Evolutionary conservation across 2,888 invertebrate genomes (phyloP).

Genomic region (Chorisops tibialis): DNA sequence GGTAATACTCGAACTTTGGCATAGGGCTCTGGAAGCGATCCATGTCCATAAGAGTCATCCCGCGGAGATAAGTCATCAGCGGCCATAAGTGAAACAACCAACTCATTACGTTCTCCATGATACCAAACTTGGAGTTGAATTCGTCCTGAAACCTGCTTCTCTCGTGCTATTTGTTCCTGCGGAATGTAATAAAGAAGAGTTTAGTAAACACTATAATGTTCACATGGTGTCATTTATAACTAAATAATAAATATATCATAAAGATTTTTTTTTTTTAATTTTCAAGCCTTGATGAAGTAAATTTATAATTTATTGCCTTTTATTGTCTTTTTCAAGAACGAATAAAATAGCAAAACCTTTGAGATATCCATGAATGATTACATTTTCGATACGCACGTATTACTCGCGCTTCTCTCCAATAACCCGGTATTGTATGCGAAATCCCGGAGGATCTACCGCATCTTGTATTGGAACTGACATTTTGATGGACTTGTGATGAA

Average conservation of each 20-base stretch:
- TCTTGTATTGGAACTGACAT: conserved; percentile 6
- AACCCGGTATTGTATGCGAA: not conserved
- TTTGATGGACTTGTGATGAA: conserved; percentile 1
- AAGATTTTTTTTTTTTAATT: too few species aligned
- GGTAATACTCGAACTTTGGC: conserved; percentile 78
- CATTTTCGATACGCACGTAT: too few species aligned
- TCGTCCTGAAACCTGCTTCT: conserved; percentile 72
- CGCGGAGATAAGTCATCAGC: conserved; percentile 79
- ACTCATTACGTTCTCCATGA: conserved; percentile 75
- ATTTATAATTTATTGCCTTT: not conserved
- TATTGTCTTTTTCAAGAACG: too few species aligned
- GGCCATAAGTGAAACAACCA: conserved; percentile 80
- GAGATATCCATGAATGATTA: too few species aligned
- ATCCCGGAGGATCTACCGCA: not conserved
- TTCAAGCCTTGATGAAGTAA: not conserved
- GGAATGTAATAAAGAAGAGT: not conserved
- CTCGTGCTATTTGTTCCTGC: conserved; percentile 70
- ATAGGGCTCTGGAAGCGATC: conserved; percentile 77
- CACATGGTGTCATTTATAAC: not conserved
- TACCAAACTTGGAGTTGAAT: conserved; percentile 88
- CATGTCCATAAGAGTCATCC: conserved; percentile 74
- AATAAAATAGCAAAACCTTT: too few species aligned
- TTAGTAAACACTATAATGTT: not conserved
- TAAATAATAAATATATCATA: too few species aligned
- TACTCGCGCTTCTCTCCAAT: too few species aligned